Evolutionary conservation across 2,797 vertebrate species (phyloP).

Genomic region (Tauraco hartlaubi): DNA sequence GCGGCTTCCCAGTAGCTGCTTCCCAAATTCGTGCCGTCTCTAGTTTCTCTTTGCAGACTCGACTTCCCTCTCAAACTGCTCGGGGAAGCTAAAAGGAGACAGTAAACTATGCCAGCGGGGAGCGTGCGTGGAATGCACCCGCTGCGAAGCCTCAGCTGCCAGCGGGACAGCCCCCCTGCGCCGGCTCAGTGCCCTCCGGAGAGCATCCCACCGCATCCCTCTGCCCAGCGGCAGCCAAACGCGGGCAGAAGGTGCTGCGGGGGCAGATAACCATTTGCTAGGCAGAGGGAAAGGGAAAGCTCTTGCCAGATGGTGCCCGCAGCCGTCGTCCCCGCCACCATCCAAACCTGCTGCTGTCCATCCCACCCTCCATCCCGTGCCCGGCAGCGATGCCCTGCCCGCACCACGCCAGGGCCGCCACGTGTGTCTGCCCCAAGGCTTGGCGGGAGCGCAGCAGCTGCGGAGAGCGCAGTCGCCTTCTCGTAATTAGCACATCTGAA

Average conservation of each 20-base stretch:
- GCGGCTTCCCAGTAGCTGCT: background rate
- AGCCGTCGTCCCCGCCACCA: fast-evolving
- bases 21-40: background rate
- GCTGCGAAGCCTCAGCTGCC: background rate
- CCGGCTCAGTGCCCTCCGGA: fast-evolving
- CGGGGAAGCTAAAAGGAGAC: background rate
- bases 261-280: background rate
- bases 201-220: background rate
- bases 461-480: background rate
- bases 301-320: background rate
- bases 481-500: background rate
- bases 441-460: background rate
- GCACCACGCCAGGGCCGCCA: background rate
- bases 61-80: background rate
- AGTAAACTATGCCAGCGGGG: background rate
- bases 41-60: background rate
- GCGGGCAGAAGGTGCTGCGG: background rate
- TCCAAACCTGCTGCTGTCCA: background rate
- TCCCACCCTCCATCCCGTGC: background rate
- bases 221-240: background rate
- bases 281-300: background rate
- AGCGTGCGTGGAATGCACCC: background rate
- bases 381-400: background rate
- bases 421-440: background rate
- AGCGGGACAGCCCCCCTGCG: background rate